Base-by-base conservation (phyloP, 2,797 vertebrate genomes). In the Apodemus agrarius region DNA sequence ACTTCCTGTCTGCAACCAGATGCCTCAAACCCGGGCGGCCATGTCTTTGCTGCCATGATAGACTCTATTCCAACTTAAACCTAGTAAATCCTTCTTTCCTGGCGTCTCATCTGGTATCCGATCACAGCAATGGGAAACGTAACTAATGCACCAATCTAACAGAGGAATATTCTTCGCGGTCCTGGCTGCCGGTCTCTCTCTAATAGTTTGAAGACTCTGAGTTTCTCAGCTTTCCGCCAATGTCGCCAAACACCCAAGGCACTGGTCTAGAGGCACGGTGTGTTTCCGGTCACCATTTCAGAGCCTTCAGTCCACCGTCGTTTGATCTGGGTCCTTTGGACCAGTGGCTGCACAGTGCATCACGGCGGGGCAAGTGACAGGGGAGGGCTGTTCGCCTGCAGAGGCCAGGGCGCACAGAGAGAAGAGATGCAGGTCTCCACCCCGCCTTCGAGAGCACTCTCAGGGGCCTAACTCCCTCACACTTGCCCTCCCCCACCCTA, bases 401-500 rank as follows among this genome's bases (percentile, higher is more conserved):
- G 34, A 13, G 14, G 6, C 46, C 34, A 26, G 31, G 34, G 24
- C 8, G 0, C 43, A 29, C 34, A 40, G 34, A 52, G 49, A 26
- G n/a, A 87, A 72, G 67, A 19, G 34, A 69, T 54, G 29, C 22
- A 11, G 49, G 65, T 54, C 46, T 40, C 84, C 26, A 40, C 65
- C 54, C 17, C 8, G 0, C 13, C 34, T 17, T 72, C 65, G 37
- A 37, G 84, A 54, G 31, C 34, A 8, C 49, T 7, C n/a, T 40
- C 49, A 57, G 6, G 11, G 67, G 11, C n/a, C 49, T 37, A 40
- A 54, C 11, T 52, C 69, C 34, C 34, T 11, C 34, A 26, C 21
- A 69, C 29, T 29, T n/a, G 34, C 0, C 2, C 4, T n/a, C n/a
- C n/a, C n/a, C n/a, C n/a, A n/a, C n/a, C 3, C 13, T 10, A 46